Evolutionary conservation across 2,113 vertebrate genomes (phyloP).

Genomic region (Mixornis gularis): DNA sequence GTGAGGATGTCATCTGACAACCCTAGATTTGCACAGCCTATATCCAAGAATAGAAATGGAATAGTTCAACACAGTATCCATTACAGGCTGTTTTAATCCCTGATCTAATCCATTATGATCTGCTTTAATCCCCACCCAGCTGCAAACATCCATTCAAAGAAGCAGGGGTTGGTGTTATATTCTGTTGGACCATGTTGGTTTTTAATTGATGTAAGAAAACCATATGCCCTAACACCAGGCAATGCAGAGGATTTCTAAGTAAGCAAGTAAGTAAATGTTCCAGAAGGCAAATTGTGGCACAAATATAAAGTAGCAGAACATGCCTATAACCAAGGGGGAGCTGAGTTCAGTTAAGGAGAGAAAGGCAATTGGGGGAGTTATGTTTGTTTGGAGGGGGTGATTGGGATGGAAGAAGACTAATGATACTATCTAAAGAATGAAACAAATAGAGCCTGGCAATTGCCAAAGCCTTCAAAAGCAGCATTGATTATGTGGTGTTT

Average conservation of each 20-base stretch:
- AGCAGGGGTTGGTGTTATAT: slow-evolving; percentile 17
- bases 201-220: slow-evolving; percentile 48
- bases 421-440: background rate
- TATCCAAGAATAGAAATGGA: slow-evolving; percentile 24
- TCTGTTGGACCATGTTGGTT: slow-evolving; percentile 30
- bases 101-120: slow-evolving; percentile 53
- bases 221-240: slow-evolving; percentile 42
- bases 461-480: background rate
- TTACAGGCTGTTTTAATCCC: slow-evolving; percentile 48
- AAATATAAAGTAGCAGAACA: slow-evolving; percentile 7
- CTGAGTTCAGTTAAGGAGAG: slow-evolving; percentile 36
- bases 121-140: slow-evolving; percentile 44
- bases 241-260: slow-evolving; percentile 2
- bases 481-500: background rate
- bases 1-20: background rate
- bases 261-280: slow-evolving; percentile 18
- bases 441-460: background rate
- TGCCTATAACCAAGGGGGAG: background rate
- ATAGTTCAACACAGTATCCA: slow-evolving; percentile 32
- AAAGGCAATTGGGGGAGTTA: background rate
- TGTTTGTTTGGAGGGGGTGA: background rate
- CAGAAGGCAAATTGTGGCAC: slow-evolving; percentile 2
- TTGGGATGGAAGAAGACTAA: background rate
- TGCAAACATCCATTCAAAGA: slow-evolving; percentile 47
- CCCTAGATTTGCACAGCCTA: background rate